These are phyloP conservation scores for Cheilosia vulpina DNA, from an alignment of 2,888 invertebrate species.

Conservation along the genomic window DNA sequence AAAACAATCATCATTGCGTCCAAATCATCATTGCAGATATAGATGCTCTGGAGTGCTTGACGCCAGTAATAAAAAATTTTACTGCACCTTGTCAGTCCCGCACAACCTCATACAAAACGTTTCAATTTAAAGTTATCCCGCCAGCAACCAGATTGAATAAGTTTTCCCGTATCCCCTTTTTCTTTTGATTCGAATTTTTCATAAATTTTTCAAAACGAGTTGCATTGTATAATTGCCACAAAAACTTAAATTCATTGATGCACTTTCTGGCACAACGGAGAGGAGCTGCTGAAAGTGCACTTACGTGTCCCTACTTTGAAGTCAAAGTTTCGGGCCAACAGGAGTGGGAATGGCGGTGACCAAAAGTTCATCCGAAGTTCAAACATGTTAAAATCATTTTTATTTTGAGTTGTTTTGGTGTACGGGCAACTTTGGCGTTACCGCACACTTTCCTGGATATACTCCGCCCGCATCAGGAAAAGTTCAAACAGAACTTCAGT, in stretches of 20 bases:
- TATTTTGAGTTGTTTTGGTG: conserved; percentile 58
- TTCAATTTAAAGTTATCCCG: conserved; percentile 68
- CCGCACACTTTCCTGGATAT: conserved; percentile 35
- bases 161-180: conserved; percentile 34
- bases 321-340: conserved; percentile 34
- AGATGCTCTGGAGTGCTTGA: conserved; percentile 58
- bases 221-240: conserved; percentile 74
- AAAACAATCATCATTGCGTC: conserved; percentile 70
- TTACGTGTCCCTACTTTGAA: conserved; percentile 54
- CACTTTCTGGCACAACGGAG: conserved; percentile 37
- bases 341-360: not conserved
- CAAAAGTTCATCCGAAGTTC: conserved; percentile 71
- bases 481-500: conserved; percentile 38
- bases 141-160: conserved; percentile 68
- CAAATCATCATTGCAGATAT: conserved; percentile 67
- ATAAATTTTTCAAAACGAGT: conserved; percentile 66
- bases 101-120: conserved; percentile 43
- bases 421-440: conserved; percentile 45
- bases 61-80: conserved; percentile 74
- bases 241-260: conserved; percentile 69
- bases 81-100: conserved; percentile 6
- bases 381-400: conserved; percentile 72
- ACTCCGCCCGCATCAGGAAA: not conserved
- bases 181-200: conserved; percentile 47
- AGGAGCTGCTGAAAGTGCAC: conserved; percentile 42